These are phyloP conservation scores for Clusia tigrina DNA, from an alignment of 2,888 invertebrate species.

Conservation along the genomic window DNA sequence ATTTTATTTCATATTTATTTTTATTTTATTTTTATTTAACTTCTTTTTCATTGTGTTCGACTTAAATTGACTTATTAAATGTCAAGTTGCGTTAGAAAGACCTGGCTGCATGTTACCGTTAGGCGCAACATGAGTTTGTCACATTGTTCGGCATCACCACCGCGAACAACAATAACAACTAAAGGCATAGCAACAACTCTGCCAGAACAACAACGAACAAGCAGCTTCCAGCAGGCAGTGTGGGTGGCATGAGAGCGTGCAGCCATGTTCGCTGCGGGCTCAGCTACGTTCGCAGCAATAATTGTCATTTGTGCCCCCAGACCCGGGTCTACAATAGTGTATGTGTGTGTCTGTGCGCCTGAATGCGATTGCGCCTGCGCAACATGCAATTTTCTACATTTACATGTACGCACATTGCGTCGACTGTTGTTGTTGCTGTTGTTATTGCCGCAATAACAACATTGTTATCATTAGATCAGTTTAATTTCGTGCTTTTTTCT, in stretches of 20 bases:
- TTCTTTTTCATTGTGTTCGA: not conserved
- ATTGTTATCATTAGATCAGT: conserved; percentile 52
- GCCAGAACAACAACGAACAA: not conserved
- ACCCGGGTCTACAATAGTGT: not conserved
- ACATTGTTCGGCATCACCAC: conserved; percentile 27
- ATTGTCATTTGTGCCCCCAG: conserved; percentile 21
- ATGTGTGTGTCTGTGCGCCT: not conserved
- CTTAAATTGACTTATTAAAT: conserved; percentile 56
- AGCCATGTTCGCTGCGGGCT: no score
- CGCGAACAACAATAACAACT: no score
- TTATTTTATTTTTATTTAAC: no score
- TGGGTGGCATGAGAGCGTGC: conserved; percentile 24
- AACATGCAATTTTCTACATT: conserved; percentile 19
- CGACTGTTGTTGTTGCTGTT: conserved; percentile 22
- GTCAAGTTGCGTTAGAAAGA: conserved; percentile 38
- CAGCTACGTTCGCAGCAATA: conserved; percentile 7
- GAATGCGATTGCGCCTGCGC: conserved; percentile 2
- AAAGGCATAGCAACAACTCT: no score
- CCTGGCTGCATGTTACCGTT: conserved; percentile 20
- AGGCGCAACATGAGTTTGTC: conserved; percentile 31
- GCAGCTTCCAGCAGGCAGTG: conserved; percentile 25
- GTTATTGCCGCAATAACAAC: conserved; percentile 38
- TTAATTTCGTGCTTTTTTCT: conserved; percentile 36
- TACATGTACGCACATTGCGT: conserved; percentile 11
- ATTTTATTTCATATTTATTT: no score